Base-by-base conservation (phyloP, 2,797 vertebrate genomes). In the Typhlichthys subterraneus region DNA sequence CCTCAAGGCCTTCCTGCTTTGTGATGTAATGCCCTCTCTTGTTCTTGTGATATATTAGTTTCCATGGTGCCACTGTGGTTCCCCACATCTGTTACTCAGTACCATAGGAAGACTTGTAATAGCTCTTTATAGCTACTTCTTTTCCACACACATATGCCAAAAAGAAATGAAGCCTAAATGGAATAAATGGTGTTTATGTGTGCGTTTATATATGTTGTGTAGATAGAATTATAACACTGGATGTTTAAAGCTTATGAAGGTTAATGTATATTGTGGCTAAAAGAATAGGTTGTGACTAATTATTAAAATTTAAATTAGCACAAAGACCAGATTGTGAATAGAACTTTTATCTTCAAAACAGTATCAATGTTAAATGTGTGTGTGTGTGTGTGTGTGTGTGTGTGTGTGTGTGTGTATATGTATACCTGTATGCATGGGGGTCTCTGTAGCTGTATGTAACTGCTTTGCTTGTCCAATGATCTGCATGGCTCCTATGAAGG, bases 391-490 rank as follows among this genome's bases (percentile, higher is more conserved):
- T 59, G 71, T 46, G 19, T 54, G 15, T 61, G 70, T 46, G 19
- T 54, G 15, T 61, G 71, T 46, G 19, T 57, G n/a, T 59, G 71
- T 46, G 19, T 54, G 15, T 61, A 70, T 46, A 3, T 3, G 19
- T 23, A 13, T 31, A 51, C 73, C 74, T 81, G 61, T 48, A 8
- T 53, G 59, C 60, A 61, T 56, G 66, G 29, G 48, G 45, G 45
- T 29, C 56, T 33, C 33, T 19, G 38, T 6, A 19, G 14, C 14
- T 53, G 5, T 9, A 14, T 55, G 13, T 13, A 33, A 33, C 59
- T 11, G 54, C 47, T 66, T 77, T 81, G 81, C 79, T 82, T 80
- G 65, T 73, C 61, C 65, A 76, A 60, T 85, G 84, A 86, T 83
- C 69, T 72, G 4, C 8, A 47, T 65, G 4, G 54, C 63, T 71